These are phyloP conservation scores for Tylochromis polylepis DNA, from an alignment of 2,113 vertebrate genomes.

Conservation along the genomic window DNA sequence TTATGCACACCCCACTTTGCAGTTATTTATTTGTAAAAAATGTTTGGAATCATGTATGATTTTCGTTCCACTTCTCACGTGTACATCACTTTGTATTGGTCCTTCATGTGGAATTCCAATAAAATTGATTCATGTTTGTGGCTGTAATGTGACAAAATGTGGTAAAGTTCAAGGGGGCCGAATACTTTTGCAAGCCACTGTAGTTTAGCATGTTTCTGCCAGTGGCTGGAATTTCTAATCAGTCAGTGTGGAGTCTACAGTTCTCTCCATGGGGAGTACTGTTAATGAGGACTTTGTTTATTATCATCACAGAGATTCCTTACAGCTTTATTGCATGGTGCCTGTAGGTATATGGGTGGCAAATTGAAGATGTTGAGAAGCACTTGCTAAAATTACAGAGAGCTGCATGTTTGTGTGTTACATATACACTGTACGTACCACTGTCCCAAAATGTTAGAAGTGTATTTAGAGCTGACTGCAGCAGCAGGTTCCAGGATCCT, in stretches of 20 bases:
- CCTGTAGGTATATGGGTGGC: background rate
- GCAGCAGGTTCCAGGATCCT: constrained; percentile 80
- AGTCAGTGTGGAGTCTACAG: background rate
- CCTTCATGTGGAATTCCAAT: too few species aligned
- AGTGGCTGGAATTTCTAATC: background rate
- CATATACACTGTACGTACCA: background rate
- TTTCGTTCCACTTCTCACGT: too few species aligned
- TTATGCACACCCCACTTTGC: too few species aligned
- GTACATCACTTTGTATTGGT: too few species aligned
- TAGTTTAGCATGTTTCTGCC: background rate
- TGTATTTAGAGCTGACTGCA: constrained; percentile 80
- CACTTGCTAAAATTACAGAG: background rate
- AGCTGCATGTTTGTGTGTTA: background rate
- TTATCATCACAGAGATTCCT: background rate
- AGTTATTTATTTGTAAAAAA: too few species aligned
- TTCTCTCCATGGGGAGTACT: background rate
- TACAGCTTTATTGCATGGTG: background rate
- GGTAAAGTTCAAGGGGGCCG: too few species aligned
- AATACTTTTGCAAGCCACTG: too few species aligned
- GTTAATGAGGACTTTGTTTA: background rate
- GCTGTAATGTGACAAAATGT: too few species aligned
- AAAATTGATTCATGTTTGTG: too few species aligned
- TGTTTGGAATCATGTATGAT: too few species aligned
- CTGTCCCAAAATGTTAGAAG: constrained; percentile 81
- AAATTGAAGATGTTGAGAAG: background rate